Base-by-base conservation (phyloP, 2,888 invertebrate genomes). In the Mycalesis mineus region DNA sequence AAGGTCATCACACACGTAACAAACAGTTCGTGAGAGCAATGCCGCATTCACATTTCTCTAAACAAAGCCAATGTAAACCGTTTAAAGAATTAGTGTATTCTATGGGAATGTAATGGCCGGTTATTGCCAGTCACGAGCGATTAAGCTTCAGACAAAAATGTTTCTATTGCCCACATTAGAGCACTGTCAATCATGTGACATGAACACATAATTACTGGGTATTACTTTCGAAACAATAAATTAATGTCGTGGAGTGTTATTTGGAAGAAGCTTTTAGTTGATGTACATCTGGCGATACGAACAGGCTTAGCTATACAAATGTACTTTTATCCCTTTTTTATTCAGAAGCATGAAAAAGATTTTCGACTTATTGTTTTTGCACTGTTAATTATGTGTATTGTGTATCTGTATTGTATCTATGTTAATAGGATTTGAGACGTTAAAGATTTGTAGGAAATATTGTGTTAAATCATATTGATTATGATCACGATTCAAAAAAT, bases 181-280 rank as follows among this genome's bases (percentile, higher is more conserved):
- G 64, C 67, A 72, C 75, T 71, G 74, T 80, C 75, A 78, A 75
- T 80, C 82, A 79, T 73, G 71, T 72, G 72, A 69, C 59, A 68
- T 68, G 69, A 71, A 70, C 70, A 72, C 74, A 79, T 11, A 82
- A 79, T 80, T 77, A 73, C 75, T 64, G 67, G 69, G 69, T 77
- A 73, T 76, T 77, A 81, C 82, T 84, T 84, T 84, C 82, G 69
- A 80, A 80, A 72, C 72, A 68, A 82, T 80, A 79, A 74, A 77
- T 80, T 79, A 82, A 83, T 82, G 82, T 82, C 82, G 81, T 78
- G 79, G 76, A 80, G 77, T 76, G 80, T 78, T 77, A 83, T 81
- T 78, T 82, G 71, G 73, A 68, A 71, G 73, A 73, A 75, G 77
- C 77, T 78, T 78, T 82, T 82, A 80, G 22, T 22, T 74, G 71